Evolutionary conservation across 2,797 vertebrate species (phyloP), one percentile per base, ranked within the genome.

Genomic region (Danio albolineatus): DNA sequence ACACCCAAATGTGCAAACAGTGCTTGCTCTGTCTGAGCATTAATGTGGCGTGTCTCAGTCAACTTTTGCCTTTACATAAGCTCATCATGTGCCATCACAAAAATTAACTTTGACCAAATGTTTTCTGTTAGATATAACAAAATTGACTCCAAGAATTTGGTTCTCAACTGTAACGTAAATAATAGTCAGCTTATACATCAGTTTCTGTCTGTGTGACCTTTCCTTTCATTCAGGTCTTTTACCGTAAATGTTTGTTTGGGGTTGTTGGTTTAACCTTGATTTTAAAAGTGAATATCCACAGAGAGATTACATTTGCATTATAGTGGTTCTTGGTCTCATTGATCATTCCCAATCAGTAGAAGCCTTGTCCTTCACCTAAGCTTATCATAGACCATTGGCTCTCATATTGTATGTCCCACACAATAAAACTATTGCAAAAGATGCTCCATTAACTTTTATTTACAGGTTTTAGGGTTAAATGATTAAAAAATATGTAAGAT

Each of bases 241-340:
- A 69, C 73, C 7, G 69, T 82, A 77, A 77, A 46, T 82, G 53
- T 78, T 82, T 67, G 44, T 75, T 28, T 69, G 48, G 16, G 43
- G 7, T 56, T 77, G 44, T 82, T 82, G 76, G 77, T 9, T 28
- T 80, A 78, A 82, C 69, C 81, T 64, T 77, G 77, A 46, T 70
- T 72, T 6, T 56, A 13, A 41, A 36, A 28, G 79, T 46, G 43
- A 46, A 38, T 14, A 1, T 36, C 39, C n/a, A 49, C 17, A 38
- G 36, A 13, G 5, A 6, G 49, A 57, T 43, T 48, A 73, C 2
- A 70, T 84, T 71, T 74, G 77, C 49, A 74, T 78, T 64, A 74
- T 51, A 1, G 13, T 59, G 65, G 36, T 61, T 70, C 43, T 19
- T 82, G 59, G 41, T 54, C 36, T 78, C 46, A 48, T 4, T 49